Evolutionary conservation across 1,140 invertebrate species (phyloP).

Genomic region (Tetragnatha versicolor): DNA sequence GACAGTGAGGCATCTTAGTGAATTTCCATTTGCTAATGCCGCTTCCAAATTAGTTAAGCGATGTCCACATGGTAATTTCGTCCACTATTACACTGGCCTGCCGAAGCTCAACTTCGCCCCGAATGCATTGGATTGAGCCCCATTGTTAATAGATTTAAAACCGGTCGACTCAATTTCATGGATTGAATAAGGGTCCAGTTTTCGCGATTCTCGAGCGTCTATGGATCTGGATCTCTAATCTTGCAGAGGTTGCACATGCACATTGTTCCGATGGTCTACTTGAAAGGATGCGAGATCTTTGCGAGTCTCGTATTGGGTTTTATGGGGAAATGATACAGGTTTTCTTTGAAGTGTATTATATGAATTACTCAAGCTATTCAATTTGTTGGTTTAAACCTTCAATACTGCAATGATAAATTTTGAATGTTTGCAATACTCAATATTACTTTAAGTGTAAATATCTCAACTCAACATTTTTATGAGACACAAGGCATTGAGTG

Average conservation of each 20-base stretch:
- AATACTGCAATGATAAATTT: background rate
- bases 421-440: background rate
- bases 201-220: background rate
- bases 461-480: no score
- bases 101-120: slow-evolving; percentile 23
- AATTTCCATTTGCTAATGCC: slow-evolving; percentile 50
- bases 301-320: background rate
- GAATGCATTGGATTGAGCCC: slow-evolving; percentile 19
- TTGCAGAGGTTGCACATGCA: no score
- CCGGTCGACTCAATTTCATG: slow-evolving; percentile 36
- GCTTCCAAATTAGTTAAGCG: slow-evolving; percentile 51
- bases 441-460: no score
- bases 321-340: background rate
- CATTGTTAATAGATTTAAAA: slow-evolving; percentile 36
- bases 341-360: no score
- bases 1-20: slow-evolving; percentile 26
- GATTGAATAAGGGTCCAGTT: slow-evolving; percentile 17
- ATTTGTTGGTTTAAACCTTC: background rate
- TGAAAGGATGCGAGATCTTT: background rate
- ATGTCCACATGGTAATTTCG: slow-evolving; percentile 43
- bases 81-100: slow-evolving; percentile 32
- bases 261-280: no score
- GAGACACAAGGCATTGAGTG: no score
- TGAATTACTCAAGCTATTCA: no score
- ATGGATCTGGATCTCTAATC: no score